Conservation (phyloP, 1,140 invertebrate species). For the Lordiphosa stackelbergi region DNA sequence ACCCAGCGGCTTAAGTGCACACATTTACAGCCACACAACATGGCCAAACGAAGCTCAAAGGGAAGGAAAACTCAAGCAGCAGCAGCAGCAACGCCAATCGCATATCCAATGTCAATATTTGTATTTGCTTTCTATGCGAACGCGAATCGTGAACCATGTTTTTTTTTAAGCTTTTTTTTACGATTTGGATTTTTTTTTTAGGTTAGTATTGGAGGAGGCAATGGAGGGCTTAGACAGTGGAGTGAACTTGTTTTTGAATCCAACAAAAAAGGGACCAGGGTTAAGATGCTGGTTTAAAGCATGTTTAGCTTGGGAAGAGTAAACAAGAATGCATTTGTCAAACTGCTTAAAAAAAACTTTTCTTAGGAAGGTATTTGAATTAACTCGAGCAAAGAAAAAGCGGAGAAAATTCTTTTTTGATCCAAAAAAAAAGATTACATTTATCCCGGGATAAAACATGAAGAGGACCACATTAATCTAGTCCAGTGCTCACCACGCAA, state of each 20-base stretch:
- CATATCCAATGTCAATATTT: constrained; percentile 74
- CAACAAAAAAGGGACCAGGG: no score
- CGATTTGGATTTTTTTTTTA: constrained; percentile 60
- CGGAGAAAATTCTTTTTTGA: no score
- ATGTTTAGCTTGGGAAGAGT: no score
- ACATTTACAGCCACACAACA: constrained; percentile 8
- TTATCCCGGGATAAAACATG: no score
- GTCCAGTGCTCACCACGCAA: no score
- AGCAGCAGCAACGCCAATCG: constrained; percentile 41
- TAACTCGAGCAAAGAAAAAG: no score
- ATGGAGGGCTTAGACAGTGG: not conserved
- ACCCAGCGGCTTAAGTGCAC: constrained; percentile 50
- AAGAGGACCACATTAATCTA: no score
- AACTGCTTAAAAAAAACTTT: no score
- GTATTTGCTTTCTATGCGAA: constrained; percentile 73
- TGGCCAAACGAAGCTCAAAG: constrained; percentile 11
- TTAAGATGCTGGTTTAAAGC: no score
- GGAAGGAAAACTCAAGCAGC: constrained; percentile 12
- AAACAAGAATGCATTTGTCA: no score
- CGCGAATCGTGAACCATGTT: constrained; percentile 42
- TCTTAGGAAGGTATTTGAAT: no score
- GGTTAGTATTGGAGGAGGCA: constrained; percentile 20
- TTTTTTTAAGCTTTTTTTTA: constrained; percentile 51
- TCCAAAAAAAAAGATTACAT: no score
- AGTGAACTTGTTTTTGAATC: not conserved